Conservation (phyloP, 2,797 vertebrate genomes). For the Sphenodon punctatus region DNA sequence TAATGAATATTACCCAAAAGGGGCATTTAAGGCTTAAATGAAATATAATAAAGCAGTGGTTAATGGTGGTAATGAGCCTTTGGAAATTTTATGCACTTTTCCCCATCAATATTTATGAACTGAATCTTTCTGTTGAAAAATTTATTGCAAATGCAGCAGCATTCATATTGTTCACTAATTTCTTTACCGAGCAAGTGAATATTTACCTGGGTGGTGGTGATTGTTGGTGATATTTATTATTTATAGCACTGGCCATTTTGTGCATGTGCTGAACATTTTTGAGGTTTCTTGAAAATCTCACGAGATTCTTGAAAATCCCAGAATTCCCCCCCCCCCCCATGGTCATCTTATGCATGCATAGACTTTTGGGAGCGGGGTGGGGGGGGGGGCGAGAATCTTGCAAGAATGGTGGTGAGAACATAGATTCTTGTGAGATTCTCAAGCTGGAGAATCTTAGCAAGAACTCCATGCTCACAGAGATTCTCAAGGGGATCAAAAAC, state of each 20-base stretch:
- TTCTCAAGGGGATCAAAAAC: too few species aligned
- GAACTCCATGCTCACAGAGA: too few species aligned
- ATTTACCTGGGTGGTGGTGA: neutral
- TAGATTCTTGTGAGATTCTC: too few species aligned
- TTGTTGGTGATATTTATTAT: too few species aligned
- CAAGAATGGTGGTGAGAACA: too few species aligned
- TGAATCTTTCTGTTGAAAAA: neutral
- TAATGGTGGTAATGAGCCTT: neutral
- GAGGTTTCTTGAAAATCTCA: neutral
- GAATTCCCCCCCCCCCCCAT: too few species aligned
- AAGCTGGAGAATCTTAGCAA: too few species aligned
- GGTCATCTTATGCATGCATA: too few species aligned
- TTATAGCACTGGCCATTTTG: neutral
- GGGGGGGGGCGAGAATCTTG: too few species aligned
- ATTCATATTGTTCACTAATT: neutral
- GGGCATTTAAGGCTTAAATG: neutral
- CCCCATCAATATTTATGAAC: accelerated
- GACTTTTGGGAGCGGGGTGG: too few species aligned
- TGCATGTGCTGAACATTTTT: neutral
- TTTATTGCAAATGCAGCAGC: accelerated
- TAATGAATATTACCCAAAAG: neutral
- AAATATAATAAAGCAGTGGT: neutral
- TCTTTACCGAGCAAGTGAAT: neutral
- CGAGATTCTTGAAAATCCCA: too few species aligned
- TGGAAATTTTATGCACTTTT: accelerated